Evolutionary conservation across 92 coral and sea anemone species (phyloP), one percentile per base, ranked within the genome.

Genomic region (Ricordea florida): DNA sequence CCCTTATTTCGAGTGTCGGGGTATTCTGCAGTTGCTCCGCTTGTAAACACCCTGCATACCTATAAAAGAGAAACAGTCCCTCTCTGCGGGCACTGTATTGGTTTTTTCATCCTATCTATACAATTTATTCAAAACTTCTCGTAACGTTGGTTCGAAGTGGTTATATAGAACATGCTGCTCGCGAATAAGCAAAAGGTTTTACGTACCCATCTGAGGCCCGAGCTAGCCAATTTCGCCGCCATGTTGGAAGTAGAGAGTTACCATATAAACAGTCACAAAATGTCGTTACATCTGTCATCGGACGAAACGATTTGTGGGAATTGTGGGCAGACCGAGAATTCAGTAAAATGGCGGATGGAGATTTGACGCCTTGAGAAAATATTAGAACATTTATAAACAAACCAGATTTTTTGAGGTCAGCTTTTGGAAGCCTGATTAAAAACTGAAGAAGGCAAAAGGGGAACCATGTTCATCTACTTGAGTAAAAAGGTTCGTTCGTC

Each of bases 401-500:
- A 0, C 18, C n/a, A 4, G 6, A 31, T 11, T 59, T 66, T 20
- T 5, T 5, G 23, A 22, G n/a, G n/a, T n/a, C 18, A 3, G 32
- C 27, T 21, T 11, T 24, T 11, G n/a, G 40, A 22, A 22, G n/a
- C n/a, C 15, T 3, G 26, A 2, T 2, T 6, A 1, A 10, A 10
- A 14, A n/a, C n/a, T n/a, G n/a, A n/a, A n/a, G n/a, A n/a, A n/a
- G n/a, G n/a, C n/a, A n/a, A n/a, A n/a, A n/a, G n/a, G n/a, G 44
- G 44, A 7, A 52, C 45, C 25, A 94, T 94, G 98, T 94, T 94
- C 80, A 94, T 94, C 35, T 94, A 94, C 68, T 69, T 94, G 36
- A 94, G 98, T 66, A 94, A 94, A 78, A 94, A 94, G 98, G 98
- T 94, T 29, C 77, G 81, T 35, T 61, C 62, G 14, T 6, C 13